phyloP scores from a whole-genome alignment of 2,888 invertebrate species.

The Leptinotarsa haldemani region DNA sequence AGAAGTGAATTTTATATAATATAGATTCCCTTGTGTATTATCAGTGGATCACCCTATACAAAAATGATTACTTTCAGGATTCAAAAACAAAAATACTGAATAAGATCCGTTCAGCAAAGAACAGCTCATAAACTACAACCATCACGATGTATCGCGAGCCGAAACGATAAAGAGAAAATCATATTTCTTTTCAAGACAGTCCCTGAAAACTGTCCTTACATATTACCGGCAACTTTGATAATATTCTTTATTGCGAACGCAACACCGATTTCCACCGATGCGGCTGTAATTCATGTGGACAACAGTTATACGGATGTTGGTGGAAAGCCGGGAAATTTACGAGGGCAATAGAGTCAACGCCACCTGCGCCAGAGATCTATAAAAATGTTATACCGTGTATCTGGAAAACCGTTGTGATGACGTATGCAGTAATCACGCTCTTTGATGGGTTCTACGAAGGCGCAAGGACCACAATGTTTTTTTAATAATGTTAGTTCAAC shows the following conservation, averaged over 20 bases:
- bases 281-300: slow-evolving; percentile 51
- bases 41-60: no score
- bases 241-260: slow-evolving; percentile 50
- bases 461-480: no score
- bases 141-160: not conserved
- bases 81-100: no score
- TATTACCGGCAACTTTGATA: slow-evolving; percentile 39
- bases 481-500: no score
- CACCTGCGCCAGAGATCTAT: slow-evolving; percentile 52
- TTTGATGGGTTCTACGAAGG: not conserved
- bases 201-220: slow-evolving; percentile 17
- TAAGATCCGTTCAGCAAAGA: no score
- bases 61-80: no score
- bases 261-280: slow-evolving; percentile 46
- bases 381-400: slow-evolving; percentile 45
- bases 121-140: no score
- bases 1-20: no score
- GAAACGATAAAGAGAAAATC: not conserved
- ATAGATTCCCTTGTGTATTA: no score
- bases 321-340: slow-evolving; percentile 59
- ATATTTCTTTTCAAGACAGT: slow-evolving; percentile 18
- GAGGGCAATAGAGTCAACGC: slow-evolving; percentile 60
- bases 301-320: slow-evolving; percentile 58
- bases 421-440: slow-evolving; percentile 15
- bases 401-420: slow-evolving; percentile 45